Base-by-base conservation (phyloP, 2,797 vertebrate genomes). In the Neomorphus geoffroyi region DNA sequence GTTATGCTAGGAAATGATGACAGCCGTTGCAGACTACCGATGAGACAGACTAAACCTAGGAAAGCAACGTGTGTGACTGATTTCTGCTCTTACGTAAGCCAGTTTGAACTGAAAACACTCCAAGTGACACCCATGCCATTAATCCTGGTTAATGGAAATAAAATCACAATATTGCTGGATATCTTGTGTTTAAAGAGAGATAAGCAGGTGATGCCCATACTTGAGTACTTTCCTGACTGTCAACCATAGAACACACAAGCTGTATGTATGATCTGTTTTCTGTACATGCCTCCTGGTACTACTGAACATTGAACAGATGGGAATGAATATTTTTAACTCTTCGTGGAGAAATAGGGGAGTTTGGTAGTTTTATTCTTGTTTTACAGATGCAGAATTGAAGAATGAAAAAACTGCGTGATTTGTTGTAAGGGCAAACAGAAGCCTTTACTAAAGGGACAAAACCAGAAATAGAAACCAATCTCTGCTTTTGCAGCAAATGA, bases 241-340 rank as follows among this genome's bases (percentile, higher is more conserved):
- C 80, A 78, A 28, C 35, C 4, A 2, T 37, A 19, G 27, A 74
- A 54, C 4, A 23, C 39, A 43, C 9, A 71, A 90, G 17, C 14
- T 93, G 45, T 57, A 0, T 26, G 10, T 48, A n/a, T 21, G 5
- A 26, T 86, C 33, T 72, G 0, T 69, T 78, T 77, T 79, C 43
- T 86, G 0, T 0, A 0, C 0, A 0, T 65, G 53, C 23, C 8
- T 87, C 37, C 48, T 32, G 28, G 32, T 64, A 23, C 10, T 77
- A 6, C 2, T 5, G 6, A 35, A 37, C 9, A 6, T 50, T 4
- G 4, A 71, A 27, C 0, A 83, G 43, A 39, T 17, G 7, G 16
- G 37, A 53, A 60, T 11, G 19, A 45, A 18, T 51, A 33, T 89
- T 72, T 37, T 41, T 83, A 61, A 57, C 24, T 54, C 11, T 71